These are phyloP conservation scores for Dugesia japonica DNA, from an alignment of 2,888 invertebrate genomes.

Conservation along the genomic window DNA sequence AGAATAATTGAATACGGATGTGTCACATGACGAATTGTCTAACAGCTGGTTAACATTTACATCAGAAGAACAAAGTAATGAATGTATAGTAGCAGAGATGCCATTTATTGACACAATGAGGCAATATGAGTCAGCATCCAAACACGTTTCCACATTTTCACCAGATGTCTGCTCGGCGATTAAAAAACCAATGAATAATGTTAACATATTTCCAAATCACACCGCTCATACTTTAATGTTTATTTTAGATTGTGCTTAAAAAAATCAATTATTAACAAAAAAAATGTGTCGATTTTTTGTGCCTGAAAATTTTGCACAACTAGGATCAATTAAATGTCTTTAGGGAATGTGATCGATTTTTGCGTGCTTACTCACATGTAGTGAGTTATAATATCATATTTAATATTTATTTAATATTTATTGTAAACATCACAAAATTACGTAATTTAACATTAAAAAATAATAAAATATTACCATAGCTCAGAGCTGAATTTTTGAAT, in stretches of 20 bases:
- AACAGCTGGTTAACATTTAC: slow-evolving; percentile 5
- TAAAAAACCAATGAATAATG: not conserved
- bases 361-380: not conserved
- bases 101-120: not conserved
- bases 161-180: not conserved
- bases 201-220: too few species aligned
- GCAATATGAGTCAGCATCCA: not conserved
- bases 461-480: not conserved
- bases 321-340: not conserved
- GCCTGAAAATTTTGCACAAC: not conserved
- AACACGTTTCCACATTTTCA: not conserved
- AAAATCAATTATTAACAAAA: not conserved
- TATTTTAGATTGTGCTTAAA: not conserved
- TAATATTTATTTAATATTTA: too few species aligned
- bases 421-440: too few species aligned
- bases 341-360: not conserved
- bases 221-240: not conserved
- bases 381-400: too few species aligned
- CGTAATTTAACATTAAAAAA: too few species aligned
- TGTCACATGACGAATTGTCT: slow-evolving; percentile 20
- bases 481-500: not conserved
- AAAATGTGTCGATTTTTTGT: not conserved
- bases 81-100: not conserved
- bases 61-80: slow-evolving; percentile 11
- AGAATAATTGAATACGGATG: not conserved